Percentiles rank a stretch among this genome's conserved stretches.
phyloP scores from a whole-genome alignment of 2,888 invertebrate genomes.

The Heliconius hortense region DNA sequence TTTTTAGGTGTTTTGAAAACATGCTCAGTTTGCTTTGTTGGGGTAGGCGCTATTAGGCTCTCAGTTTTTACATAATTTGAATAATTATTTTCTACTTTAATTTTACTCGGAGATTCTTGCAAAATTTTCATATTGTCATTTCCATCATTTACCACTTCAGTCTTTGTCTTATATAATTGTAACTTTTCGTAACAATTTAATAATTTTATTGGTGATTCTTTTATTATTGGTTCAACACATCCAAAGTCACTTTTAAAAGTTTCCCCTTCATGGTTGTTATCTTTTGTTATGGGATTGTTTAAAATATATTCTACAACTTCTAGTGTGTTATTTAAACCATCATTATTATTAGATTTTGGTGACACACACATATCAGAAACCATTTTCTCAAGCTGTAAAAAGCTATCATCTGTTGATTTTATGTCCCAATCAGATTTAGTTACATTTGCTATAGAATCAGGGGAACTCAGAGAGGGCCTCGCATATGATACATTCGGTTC shows the following conservation, averaged over 20 bases:
- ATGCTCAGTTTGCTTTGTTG: slow-evolving; percentile 16
- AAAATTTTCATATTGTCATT: not conserved
- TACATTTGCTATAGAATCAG: slow-evolving; percentile 33
- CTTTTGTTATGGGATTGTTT: slow-evolving; percentile 50
- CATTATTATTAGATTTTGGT: slow-evolving; percentile 47
- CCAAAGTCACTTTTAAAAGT: not conserved
- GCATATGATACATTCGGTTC: slow-evolving; percentile 56
- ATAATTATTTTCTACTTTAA: slow-evolving; percentile 1
- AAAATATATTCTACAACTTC: slow-evolving; percentile 63
- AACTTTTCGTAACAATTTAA: not conserved
- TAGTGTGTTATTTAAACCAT: slow-evolving; percentile 59
- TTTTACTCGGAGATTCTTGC: not conserved
- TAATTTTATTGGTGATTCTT: not conserved
- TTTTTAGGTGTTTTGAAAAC: slow-evolving; percentile 59
- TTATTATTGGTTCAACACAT: not conserved
- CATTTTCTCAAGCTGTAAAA: slow-evolving; percentile 60
- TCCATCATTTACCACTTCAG: not conserved
- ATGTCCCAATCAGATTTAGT: slow-evolving; percentile 44
- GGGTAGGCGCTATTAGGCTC: not conserved
- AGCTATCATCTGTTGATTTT: slow-evolving; percentile 54
- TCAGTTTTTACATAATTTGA: not conserved
- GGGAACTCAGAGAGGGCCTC: slow-evolving; percentile 24
- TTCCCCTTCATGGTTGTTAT: slow-evolving; percentile 21
- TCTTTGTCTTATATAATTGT: not conserved
- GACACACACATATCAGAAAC: slow-evolving; percentile 53